Evolutionary conservation across 2,797 vertebrate species (phyloP).

Genomic region (Peromyscus nudipes): DNA sequence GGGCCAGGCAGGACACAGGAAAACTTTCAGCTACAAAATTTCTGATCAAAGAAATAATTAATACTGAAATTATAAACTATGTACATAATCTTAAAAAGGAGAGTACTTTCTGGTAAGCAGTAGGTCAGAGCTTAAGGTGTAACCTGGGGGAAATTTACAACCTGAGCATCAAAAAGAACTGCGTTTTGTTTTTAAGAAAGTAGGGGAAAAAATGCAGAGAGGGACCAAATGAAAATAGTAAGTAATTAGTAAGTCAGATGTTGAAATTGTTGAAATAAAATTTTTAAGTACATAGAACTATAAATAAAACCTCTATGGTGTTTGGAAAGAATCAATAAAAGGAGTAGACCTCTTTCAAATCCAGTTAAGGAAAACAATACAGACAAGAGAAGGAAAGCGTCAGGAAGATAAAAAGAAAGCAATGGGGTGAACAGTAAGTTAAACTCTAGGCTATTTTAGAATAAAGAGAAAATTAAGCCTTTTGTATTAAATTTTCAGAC

Average conservation of each 20-base stretch:
- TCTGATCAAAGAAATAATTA: neutral
- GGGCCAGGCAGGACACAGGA: too few relatives aligned
- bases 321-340: conserved; percentile 42
- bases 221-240: conserved; percentile 16
- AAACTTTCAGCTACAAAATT: neutral
- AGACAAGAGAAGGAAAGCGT: neutral
- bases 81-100: neutral
- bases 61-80: conserved; percentile 45
- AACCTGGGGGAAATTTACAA: conserved; percentile 58
- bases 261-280: conserved; percentile 1
- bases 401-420: conserved; percentile 28
- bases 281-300: neutral
- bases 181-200: conserved; percentile 27
- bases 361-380: neutral
- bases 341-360: conserved; percentile 17
- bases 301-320: conserved; percentile 29
- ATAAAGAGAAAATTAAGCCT: conserved; percentile 33
- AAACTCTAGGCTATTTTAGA: conserved; percentile 17
- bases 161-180: neutral
- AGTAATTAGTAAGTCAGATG: conserved; percentile 28
- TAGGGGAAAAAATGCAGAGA: conserved; percentile 15
- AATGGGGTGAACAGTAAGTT: neutral
- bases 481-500: conserved; percentile 26
- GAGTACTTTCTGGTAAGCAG: neutral
- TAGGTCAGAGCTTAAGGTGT: neutral